Percentiles rank a stretch among this genome's conserved stretches.
Conservation (phyloP, 2,888 invertebrate genomes). For the Lottia gigantea region DNA sequence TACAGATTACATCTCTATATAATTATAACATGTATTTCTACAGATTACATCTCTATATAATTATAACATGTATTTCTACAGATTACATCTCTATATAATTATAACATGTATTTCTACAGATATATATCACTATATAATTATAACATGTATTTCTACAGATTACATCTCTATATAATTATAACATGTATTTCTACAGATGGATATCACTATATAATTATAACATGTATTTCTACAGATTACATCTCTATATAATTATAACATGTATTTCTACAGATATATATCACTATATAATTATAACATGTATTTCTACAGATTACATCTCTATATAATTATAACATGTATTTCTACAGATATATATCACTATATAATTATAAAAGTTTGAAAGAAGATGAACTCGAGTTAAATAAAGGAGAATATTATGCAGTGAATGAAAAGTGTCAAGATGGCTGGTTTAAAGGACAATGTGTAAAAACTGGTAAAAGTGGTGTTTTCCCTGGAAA, state of each 20-base stretch:
- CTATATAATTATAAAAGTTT: conserved; percentile 96
- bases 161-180: conserved; percentile 94
- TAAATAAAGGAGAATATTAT: conserved; percentile 89
- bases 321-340: conserved; percentile 89
- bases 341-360: conserved; percentile 83
- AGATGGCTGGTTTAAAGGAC: conserved; percentile 99
- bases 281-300: conserved; percentile 71
- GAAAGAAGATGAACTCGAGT: conserved; percentile 95
- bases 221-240: not conserved
- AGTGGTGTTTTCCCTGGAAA: conserved; percentile 98
- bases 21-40: conserved; percentile 77
- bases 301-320: conserved; percentile 93
- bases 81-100: no score
- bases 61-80: conserved; percentile 74
- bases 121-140: not conserved
- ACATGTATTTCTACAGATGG: conserved; percentile 76
- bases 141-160: conserved; percentile 89
- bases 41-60: conserved; percentile 95
- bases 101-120: conserved; percentile 83
- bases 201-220: conserved; percentile 95
- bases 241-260: conserved; percentile 67
- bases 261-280: conserved; percentile 83
- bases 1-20: conserved; percentile 86
- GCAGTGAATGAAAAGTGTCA: conserved; percentile 97
- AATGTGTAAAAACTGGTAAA: conserved; percentile 78